A percentile compares a stretch with the other conserved stretches of the same genome.
Evolutionary conservation across 2,888 invertebrate genomes (phyloP).

Genomic region (Tipula helvola): DNA sequence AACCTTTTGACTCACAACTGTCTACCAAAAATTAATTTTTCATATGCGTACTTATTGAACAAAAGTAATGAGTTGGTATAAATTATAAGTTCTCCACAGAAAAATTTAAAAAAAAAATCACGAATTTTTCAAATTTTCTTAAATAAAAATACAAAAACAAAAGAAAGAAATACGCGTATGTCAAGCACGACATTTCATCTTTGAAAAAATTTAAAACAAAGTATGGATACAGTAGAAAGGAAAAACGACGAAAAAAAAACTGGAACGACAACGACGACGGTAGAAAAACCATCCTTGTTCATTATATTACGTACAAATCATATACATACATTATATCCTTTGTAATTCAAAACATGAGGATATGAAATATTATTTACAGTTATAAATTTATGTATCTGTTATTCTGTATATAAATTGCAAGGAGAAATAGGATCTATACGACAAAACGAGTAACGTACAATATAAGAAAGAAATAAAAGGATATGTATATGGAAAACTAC

Average conservation of each 20-base stretch:
- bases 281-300: neutral
- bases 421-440: neutral
- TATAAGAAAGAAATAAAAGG: neutral
- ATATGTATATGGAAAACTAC: neutral
- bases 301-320: neutral
- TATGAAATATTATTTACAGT: conserved; percentile 4
- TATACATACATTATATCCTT: neutral
- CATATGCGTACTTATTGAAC: too few species aligned
- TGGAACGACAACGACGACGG: neutral
- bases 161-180: too few species aligned
- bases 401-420: neutral
- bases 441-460: neutral
- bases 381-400: neutral
- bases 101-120: too few species aligned
- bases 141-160: too few species aligned
- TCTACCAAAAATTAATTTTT: too few species aligned
- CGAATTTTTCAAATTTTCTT: too few species aligned
- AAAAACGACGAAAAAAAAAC: neutral
- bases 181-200: neutral
- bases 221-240: neutral
- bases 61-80: too few species aligned
- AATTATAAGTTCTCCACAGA: too few species aligned
- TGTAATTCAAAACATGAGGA: neutral
- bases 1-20: too few species aligned
- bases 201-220: neutral